These are phyloP conservation scores for Drosophila quadrilineata DNA, from an alignment of 1,140 invertebrate species.

Conservation along the genomic window DNA sequence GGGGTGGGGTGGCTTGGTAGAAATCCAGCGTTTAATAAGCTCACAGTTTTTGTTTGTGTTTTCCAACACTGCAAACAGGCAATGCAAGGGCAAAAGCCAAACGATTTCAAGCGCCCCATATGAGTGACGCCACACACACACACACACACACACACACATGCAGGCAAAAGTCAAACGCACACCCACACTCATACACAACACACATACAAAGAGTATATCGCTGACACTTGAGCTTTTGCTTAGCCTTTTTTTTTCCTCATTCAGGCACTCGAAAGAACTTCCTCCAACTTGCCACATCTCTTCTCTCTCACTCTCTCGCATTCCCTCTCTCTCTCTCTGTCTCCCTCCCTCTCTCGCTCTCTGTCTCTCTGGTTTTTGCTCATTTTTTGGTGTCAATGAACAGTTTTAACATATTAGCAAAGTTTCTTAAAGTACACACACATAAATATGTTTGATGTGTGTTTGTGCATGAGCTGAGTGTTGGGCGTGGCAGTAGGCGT, in stretches of 20 bases:
- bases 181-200: constrained; percentile 1
- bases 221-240: constrained; percentile 49
- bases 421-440: constrained; percentile 78
- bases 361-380: constrained; percentile 46
- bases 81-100: constrained; percentile 8
- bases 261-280: constrained; percentile 14
- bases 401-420: constrained; percentile 80
- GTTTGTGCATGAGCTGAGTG: constrained; percentile 17
- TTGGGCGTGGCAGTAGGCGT: background rate
- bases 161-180: constrained; percentile 55
- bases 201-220: constrained; percentile 7
- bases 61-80: constrained; percentile 72
- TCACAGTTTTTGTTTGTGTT: constrained; percentile 78
- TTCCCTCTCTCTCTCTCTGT: background rate
- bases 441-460: constrained; percentile 76
- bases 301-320: background rate
- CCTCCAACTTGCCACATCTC: background rate
- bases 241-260: constrained; percentile 46
- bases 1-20: background rate
- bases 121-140: constrained; percentile 23
- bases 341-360: background rate
- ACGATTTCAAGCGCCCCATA: constrained; percentile 41
- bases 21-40: constrained; percentile 71
- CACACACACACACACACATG: background rate
- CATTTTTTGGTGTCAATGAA: constrained; percentile 79